These are phyloP conservation scores for Lithophane ornitopus DNA, from an alignment of 2,888 invertebrate genomes.

Conservation along the genomic window DNA sequence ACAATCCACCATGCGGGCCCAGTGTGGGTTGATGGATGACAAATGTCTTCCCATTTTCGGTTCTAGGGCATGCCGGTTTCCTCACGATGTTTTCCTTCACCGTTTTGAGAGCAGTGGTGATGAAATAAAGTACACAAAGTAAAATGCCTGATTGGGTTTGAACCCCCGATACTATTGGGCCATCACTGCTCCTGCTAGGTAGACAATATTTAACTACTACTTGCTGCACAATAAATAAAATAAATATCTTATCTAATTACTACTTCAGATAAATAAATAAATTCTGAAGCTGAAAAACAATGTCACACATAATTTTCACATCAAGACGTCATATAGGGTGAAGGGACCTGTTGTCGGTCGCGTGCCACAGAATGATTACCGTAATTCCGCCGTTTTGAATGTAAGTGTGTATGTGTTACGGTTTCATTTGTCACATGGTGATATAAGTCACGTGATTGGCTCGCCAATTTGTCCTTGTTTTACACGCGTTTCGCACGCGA, in stretches of 20 bases:
- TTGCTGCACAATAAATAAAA: background rate
- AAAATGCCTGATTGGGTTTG: too few species aligned
- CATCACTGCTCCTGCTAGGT: background rate
- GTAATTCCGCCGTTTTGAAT: slow-evolving; percentile 49
- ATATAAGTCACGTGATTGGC: slow-evolving; percentile 47
- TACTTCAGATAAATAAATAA: background rate
- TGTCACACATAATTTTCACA: slow-evolving; percentile 12
- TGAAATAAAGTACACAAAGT: too few species aligned
- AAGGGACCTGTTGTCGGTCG: slow-evolving; percentile 59
- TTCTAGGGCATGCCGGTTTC: too few species aligned
- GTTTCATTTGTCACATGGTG: slow-evolving; percentile 55
- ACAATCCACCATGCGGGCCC: too few species aligned
- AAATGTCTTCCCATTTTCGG: too few species aligned
- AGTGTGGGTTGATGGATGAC: too few species aligned
- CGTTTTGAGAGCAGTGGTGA: too few species aligned
- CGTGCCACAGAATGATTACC: slow-evolving; percentile 59
- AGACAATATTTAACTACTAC: too few species aligned
- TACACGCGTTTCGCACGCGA: slow-evolving; percentile 45
- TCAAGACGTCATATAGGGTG: slow-evolving; percentile 38
- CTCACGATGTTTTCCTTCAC: too few species aligned
- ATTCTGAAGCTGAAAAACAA: background rate
- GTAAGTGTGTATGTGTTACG: slow-evolving; percentile 43
- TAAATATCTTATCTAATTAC: background rate
- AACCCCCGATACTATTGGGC: too few species aligned
- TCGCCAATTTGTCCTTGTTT: slow-evolving; percentile 47